phyloP scores from a whole-genome alignment of 2,113 vertebrate genomes.

The Dasyornis broadbenti region DNA sequence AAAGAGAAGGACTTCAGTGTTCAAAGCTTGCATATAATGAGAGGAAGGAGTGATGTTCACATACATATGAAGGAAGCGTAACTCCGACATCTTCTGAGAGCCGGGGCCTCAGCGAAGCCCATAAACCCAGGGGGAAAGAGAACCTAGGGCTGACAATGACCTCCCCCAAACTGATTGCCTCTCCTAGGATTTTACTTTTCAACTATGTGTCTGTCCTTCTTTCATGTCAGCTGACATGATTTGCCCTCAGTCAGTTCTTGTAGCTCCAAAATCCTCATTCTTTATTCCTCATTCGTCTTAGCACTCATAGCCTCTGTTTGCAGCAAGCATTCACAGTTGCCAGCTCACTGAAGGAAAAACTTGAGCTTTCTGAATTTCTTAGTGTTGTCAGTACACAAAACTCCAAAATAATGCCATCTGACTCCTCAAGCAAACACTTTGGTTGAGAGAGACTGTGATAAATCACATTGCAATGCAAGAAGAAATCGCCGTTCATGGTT shows the following conservation, averaged over 20 bases:
- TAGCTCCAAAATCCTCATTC: background rate
- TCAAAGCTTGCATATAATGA: background rate
- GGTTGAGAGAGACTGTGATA: background rate
- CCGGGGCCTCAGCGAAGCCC: background rate
- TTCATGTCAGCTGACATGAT: background rate
- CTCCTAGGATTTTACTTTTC: background rate
- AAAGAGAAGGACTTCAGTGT: background rate
- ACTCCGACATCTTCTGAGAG: background rate
- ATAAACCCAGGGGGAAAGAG: background rate
- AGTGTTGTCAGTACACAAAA: background rate
- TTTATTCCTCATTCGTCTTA: background rate
- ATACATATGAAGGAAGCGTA: background rate
- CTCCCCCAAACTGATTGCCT: background rate
- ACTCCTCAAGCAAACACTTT: background rate
- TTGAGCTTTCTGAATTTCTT: background rate
- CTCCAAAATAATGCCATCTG: background rate
- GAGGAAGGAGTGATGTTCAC: background rate
- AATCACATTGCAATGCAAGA: background rate
- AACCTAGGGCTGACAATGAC: background rate
- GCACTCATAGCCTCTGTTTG: background rate
- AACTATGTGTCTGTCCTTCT: background rate
- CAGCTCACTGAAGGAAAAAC: background rate
- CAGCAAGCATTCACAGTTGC: background rate
- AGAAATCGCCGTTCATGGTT: background rate
- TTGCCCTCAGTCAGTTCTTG: background rate